Conservation (phyloP, 2,888 invertebrate genomes). For the Parochlus steinenii region DNA sequence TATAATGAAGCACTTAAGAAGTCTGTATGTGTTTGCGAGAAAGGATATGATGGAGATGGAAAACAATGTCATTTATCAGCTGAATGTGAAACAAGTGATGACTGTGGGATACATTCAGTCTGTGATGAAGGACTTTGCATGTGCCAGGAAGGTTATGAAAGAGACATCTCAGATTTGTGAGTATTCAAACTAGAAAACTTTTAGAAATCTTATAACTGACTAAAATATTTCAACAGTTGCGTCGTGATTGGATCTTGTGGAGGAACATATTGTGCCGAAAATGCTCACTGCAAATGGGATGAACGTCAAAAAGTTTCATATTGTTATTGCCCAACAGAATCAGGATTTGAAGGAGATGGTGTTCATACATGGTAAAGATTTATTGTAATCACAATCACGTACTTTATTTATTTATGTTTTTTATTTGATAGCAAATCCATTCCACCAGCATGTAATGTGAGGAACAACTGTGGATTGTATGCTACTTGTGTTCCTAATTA, state of each 20-base stretch:
- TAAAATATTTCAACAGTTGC: slow-evolving; percentile 24
- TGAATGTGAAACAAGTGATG: slow-evolving; percentile 43
- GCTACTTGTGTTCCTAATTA: slow-evolving; percentile 47
- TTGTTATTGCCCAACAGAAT: slow-evolving; percentile 66
- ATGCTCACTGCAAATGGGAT: slow-evolving; percentile 60
- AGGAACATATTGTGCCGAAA: slow-evolving; percentile 44
- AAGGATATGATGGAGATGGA: slow-evolving; percentile 73
- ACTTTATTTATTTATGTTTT: too few species aligned
- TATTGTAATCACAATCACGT: too few species aligned
- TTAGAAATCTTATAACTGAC: background rate
- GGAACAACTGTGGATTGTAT: slow-evolving; percentile 63
- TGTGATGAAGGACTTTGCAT: slow-evolving; percentile 59
- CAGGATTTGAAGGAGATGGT: slow-evolving; percentile 70
- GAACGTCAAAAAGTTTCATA: slow-evolving; percentile 45
- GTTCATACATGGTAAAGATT: too few species aligned
- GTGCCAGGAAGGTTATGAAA: slow-evolving; percentile 56
- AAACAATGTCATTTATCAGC: slow-evolving; percentile 50
- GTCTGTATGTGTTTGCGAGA: slow-evolving; percentile 53
- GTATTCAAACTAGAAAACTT: background rate
- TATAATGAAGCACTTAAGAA: slow-evolving; percentile 48
- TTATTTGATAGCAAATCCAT: slow-evolving; percentile 39
- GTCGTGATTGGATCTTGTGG: slow-evolving; percentile 43
- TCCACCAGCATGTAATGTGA: slow-evolving; percentile 49
- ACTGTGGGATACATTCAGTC: slow-evolving; percentile 53
- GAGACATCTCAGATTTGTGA: slow-evolving; percentile 32